Percentiles rank a stretch among this genome's conserved stretches.
Evolutionary conservation across 1,140 invertebrate genomes (phyloP).

Genomic region (Nixonia krombeini): DNA sequence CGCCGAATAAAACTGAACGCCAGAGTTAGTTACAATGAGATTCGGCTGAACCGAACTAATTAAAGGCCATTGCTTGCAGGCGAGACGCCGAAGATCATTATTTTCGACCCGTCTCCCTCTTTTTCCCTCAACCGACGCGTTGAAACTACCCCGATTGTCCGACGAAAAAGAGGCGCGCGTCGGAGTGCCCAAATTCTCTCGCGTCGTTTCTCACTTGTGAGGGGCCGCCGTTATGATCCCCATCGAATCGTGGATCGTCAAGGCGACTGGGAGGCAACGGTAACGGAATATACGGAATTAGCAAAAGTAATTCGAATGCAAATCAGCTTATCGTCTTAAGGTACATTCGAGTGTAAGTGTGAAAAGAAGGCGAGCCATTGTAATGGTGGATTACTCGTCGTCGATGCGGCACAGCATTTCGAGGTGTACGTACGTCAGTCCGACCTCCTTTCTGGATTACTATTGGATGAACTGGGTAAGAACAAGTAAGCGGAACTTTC

Average conservation of each 20-base stretch:
- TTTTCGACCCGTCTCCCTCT: neutral
- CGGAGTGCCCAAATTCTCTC: no score
- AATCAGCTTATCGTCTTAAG: slow-evolving; percentile 47
- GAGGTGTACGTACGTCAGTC: neutral
- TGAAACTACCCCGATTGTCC: no score
- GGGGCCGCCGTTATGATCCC: no score
- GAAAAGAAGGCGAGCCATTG: slow-evolving; percentile 20
- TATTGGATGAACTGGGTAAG: slow-evolving; percentile 6
- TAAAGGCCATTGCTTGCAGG: neutral
- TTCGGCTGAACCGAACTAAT: slow-evolving; percentile 7
- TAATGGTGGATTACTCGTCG: slow-evolving; percentile 15
- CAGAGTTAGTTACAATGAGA: slow-evolving; percentile 6
- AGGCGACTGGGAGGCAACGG: no score
- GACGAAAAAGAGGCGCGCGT: no score
- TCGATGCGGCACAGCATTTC: slow-evolving; percentile 14
- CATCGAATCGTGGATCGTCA: no score
- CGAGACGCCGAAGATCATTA: neutral
- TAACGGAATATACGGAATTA: no score
- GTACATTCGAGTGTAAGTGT: slow-evolving; percentile 44
- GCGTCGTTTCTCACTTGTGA: no score
- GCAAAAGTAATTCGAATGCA: slow-evolving; percentile 34
- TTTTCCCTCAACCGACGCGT: no score
- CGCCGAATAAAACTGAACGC: neutral
- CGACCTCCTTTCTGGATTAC: slow-evolving; percentile 16
- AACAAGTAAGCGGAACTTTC: slow-evolving; percentile 9